Evolutionary conservation across 2,888 invertebrate genomes (phyloP), one percentile per base, ranked within the genome.

Genomic region (Alentia gelatinosa): DNA sequence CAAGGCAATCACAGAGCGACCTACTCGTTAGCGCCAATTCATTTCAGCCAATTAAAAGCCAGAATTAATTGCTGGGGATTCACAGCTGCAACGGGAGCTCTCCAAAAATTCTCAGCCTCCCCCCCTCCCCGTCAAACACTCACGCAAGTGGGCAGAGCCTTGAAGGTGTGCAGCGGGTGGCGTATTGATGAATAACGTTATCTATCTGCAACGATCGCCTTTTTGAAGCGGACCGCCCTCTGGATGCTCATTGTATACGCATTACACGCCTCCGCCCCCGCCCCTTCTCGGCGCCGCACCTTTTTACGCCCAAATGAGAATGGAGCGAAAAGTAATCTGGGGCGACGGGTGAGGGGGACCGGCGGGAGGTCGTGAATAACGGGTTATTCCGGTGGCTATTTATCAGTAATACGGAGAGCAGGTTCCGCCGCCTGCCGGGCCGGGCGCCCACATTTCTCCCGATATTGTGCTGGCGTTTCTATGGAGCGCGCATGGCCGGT

Each of bases 151-250:
- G n/a, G 23, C 1, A 56, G 3, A n/a, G 56, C 56, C 56, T n/a
- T 56, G 68, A 1, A 26, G 23, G 30, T 30, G 12, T 15, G 33
- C 30, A 30, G 30, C 68, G 23, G 30, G 26, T 3, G 68, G 68
- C 30, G n/a, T 68, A 68, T 68, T 68, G 68, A 68, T 68, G 68
- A 30, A 68, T 68, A 68, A 68, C 68, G 26, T 68, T 68, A 68
- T 68, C 68, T 68, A 68, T 68, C 68, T 26, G 26, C 68, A 30
- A 1, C 26, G 68, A 68, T 68, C 30, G 68, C 68, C 68, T 30
- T 68, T 68, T 68, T 68, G n/a, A 30, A 26, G 68, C 68, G 30
- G 68, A 4, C n/a, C 37, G 23, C 39, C 19, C 39, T n/a, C 33
- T 30, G n/a, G 26, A 9, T 68, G 68, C 68, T 68, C 68, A 68